Evolutionary conservation across 1,140 invertebrate species (phyloP).

Genomic region (Wiebesia pumilae): DNA sequence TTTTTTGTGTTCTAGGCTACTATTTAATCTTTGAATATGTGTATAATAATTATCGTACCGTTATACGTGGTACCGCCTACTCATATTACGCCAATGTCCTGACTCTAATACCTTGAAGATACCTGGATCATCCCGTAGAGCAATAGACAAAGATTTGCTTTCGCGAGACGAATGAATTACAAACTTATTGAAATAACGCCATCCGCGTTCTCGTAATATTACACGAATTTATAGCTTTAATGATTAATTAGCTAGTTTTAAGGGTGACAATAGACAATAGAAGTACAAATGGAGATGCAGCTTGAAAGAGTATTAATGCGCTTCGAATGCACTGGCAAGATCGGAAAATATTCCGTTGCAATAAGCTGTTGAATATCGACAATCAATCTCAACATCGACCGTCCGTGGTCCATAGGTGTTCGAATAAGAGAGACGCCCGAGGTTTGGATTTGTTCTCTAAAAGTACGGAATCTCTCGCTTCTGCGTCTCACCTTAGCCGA

Average conservation of each 20-base stretch:
- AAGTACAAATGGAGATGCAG: not conserved
- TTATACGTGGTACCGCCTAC: too few relatives aligned
- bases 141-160: too few relatives aligned
- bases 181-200: too few relatives aligned
- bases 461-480: not conserved
- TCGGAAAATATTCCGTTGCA: not conserved
- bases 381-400: not conserved
- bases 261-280: not conserved
- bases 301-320: not conserved
- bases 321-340: not conserved
- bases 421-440: not conserved
- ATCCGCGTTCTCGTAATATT: too few relatives aligned
- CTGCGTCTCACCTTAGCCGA: not conserved
- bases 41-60: too few relatives aligned
- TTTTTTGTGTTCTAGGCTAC: too few relatives aligned
- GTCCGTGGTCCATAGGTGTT: not conserved
- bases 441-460: not conserved
- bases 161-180: too few relatives aligned
- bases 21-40: too few relatives aligned
- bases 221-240: not conserved
- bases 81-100: too few relatives aligned
- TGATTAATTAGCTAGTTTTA: not conserved
- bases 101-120: too few relatives aligned
- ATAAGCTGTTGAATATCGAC: not conserved
- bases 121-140: too few relatives aligned